Evolutionary conservation across 2,888 invertebrate genomes (phyloP).

Genomic region (Priocnemis perturbator): DNA sequence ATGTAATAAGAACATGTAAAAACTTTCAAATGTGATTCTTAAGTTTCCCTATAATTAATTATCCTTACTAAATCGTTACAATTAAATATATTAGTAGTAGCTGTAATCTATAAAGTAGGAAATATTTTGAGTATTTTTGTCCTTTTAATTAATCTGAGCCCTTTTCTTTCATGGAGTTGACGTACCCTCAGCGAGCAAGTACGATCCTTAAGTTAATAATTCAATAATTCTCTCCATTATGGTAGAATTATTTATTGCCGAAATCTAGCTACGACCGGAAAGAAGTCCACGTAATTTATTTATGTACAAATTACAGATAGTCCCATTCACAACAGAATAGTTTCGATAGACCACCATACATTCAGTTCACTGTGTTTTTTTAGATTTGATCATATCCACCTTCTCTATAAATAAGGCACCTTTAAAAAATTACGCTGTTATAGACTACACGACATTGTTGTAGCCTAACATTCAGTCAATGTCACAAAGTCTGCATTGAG

Average conservation of each 20-base stretch:
- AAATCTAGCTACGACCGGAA: slow-evolving; percentile 58
- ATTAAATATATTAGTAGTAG: slow-evolving; percentile 63
- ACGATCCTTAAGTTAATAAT: slow-evolving; percentile 41
- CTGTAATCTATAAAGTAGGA: slow-evolving; percentile 72
- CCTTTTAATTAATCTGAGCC: slow-evolving; percentile 55
- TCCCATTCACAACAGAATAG: slow-evolving; percentile 60
- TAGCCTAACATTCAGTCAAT: slow-evolving; percentile 58
- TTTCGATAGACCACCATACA: slow-evolving; percentile 60
- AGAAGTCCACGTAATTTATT: slow-evolving; percentile 55
- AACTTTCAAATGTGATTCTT: slow-evolving; percentile 68
- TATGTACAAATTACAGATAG: slow-evolving; percentile 71
- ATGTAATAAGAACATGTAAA: slow-evolving; percentile 71
- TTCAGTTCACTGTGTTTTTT: slow-evolving; percentile 62
- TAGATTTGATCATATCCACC: slow-evolving; percentile 55
- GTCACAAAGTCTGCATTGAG: slow-evolving; percentile 60
- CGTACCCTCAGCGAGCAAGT: slow-evolving; percentile 39
- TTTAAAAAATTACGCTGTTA: slow-evolving; percentile 73
- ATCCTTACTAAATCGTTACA: slow-evolving; percentile 61
- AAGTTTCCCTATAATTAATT: slow-evolving; percentile 57
- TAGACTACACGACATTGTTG: slow-evolving; percentile 59
- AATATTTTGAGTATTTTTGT: slow-evolving; percentile 73
- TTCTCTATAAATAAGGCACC: slow-evolving; percentile 74
- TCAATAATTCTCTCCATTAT: slow-evolving; percentile 42
- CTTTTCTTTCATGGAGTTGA: slow-evolving; percentile 41
- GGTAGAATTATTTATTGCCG: slow-evolving; percentile 63